These are phyloP conservation scores for Aphaenogaster ashmeadi DNA, from an alignment of 1,140 invertebrate species.

Conservation along the genomic window DNA sequence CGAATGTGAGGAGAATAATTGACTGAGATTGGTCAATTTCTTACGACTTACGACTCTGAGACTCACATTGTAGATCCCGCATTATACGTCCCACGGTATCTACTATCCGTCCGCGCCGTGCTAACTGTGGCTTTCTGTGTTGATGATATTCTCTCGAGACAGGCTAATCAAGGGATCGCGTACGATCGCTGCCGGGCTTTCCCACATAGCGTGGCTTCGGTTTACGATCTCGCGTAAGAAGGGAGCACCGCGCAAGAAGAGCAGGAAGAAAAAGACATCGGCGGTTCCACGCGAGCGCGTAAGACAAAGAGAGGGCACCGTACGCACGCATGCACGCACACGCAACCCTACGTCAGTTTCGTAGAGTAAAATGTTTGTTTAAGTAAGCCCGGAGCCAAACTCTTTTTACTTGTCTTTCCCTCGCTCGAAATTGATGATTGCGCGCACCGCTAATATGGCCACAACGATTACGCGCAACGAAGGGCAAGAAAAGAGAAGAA, in stretches of 20 bases:
- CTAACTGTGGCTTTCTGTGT: neutral
- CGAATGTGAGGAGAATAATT: no score
- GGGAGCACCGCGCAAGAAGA: conserved; percentile 48
- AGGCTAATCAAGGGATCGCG: neutral
- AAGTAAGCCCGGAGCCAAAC: conserved; percentile 79
- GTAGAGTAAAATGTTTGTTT: conserved; percentile 80
- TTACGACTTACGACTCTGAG: no score
- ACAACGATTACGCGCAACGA: conserved; percentile 73
- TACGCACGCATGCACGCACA: conserved; percentile 48
- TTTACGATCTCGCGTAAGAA: conserved; percentile 44
- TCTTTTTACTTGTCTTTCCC: conserved; percentile 69
- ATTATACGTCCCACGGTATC: neutral
- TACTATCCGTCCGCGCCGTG: neutral
- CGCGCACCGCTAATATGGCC: conserved; percentile 80
- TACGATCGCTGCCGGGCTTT: conserved; percentile 23
- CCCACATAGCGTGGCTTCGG: conserved; percentile 32
- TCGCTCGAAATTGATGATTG: conserved; percentile 78
- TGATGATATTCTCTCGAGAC: neutral
- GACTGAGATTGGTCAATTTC: no score
- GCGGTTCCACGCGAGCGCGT: conserved; percentile 1
- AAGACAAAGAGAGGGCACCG: conserved; percentile 62
- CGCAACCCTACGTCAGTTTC: conserved; percentile 76
- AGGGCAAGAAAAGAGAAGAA: neutral
- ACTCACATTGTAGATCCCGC: no score
- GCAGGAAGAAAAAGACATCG: conserved; percentile 47